Evolutionary conservation across 2,888 invertebrate species (phyloP).

Genomic region (Xanthia togata): DNA sequence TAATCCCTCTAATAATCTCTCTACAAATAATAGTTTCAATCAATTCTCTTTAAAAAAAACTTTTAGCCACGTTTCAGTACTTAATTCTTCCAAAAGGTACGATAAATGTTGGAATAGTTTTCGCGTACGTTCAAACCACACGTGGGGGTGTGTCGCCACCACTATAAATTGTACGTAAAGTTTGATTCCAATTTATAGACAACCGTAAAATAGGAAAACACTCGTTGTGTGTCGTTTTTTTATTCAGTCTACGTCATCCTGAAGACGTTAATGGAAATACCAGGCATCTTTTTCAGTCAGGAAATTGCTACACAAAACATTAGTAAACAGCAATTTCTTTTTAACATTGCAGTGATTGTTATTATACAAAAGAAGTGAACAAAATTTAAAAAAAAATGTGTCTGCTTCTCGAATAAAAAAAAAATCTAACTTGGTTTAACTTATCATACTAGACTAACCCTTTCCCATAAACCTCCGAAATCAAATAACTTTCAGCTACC

Average conservation of each 20-base stretch:
- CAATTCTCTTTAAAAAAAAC: conserved; percentile 5
- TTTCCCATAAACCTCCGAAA: conserved; percentile 15
- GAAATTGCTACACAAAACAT: background rate
- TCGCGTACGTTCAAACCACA: conserved; percentile 53
- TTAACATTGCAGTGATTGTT: too few species aligned
- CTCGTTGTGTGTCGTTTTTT: background rate
- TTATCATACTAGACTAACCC: background rate
- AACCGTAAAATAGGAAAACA: conserved; percentile 40
- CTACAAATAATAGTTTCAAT: background rate
- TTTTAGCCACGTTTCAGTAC: conserved; percentile 19
- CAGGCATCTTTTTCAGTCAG: background rate
- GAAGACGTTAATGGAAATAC: background rate
- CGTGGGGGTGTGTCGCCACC: conserved; percentile 64
- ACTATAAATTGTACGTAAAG: conserved; percentile 71
- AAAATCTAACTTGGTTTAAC: background rate
- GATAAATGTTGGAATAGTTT: conserved; percentile 50
- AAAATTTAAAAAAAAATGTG: too few species aligned
- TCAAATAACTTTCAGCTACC: conserved; percentile 42
- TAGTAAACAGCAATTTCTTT: background rate
- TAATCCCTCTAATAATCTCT: background rate
- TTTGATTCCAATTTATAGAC: conserved; percentile 66
- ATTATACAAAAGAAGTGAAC: background rate
- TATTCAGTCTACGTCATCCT: background rate
- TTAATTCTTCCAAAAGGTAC: conserved; percentile 52
- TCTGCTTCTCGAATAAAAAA: too few species aligned